Conservation (phyloP, 2,888 invertebrate species). For the Mechanitis mazaeus region DNA sequence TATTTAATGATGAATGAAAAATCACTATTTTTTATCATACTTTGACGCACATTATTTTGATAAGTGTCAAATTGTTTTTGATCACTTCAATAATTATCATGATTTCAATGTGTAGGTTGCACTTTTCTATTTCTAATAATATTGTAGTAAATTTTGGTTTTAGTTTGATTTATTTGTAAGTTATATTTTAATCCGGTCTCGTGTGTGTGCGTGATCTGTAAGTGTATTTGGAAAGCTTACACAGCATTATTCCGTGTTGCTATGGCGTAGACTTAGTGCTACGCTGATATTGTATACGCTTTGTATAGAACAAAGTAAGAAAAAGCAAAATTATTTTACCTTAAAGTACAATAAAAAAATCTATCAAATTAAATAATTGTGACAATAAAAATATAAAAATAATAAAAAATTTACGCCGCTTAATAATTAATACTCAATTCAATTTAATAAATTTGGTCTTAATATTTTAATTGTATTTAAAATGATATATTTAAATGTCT, state of each 20-base stretch:
- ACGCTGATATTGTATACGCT: neutral
- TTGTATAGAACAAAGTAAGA: neutral
- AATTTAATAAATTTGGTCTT: neutral
- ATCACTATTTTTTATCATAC: too few relatives aligned
- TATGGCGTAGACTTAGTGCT: neutral
- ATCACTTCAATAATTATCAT: too few relatives aligned
- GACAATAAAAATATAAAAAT: constrained; percentile 2
- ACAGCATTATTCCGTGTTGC: neutral
- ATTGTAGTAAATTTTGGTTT: too few relatives aligned
- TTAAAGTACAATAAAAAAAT: neutral
- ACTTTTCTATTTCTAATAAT: too few relatives aligned
- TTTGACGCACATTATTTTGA: too few relatives aligned
- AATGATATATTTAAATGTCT: too few relatives aligned
- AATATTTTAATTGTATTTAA: too few relatives aligned
- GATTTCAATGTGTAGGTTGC: too few relatives aligned
- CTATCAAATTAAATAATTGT: neutral
- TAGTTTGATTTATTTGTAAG: too few relatives aligned
- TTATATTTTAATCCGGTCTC: too few relatives aligned
- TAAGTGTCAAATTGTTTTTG: too few relatives aligned
- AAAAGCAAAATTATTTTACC: neutral
- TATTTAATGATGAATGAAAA: too few relatives aligned
- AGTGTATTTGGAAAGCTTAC: neutral
- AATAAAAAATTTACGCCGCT: neutral
- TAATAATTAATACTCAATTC: neutral
- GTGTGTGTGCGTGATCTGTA: neutral